Evolutionary conservation across 2,113 vertebrate species (phyloP), one percentile per base, ranked within the genome.

Genomic region (Poeciliopsis retropinna): DNA sequence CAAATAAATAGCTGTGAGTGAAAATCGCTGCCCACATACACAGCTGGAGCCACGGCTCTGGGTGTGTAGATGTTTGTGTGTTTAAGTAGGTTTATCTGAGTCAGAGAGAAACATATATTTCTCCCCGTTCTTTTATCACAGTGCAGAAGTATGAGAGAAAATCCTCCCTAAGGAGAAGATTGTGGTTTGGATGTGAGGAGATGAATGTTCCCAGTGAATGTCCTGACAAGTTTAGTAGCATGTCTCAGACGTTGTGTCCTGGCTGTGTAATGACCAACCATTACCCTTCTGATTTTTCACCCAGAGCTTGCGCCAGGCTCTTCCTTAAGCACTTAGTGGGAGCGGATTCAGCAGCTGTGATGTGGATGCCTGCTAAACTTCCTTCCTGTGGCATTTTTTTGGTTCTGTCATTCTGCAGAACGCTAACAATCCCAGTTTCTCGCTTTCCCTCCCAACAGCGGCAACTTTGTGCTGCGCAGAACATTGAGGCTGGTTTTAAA

Each of bases 1-100:
- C 12, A 60, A 69, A 76, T 90, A 37, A 86, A 89, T 92, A 85
- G 91, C 88, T 89, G 34, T 89, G 72, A 89, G 68, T 29, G 81
- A 76, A 66, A 80, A 64, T 70, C 51, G 64, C 63, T 71, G 71
- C 51, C 57, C 6, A n/a, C 27, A 78, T 66, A 84, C 77, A 75
- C 77, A 86, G 86, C 87, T 76, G 67, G 25, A 62, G 64, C 69
- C 62, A 39, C 44, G 3, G 3, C 4, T 67, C 2, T 15, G 28
- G 44, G 32, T 60, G 13, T 30, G 32, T 31, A 30, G 0, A 12
- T 31, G 34, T 4, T 44, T 68, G 1, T 64, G 25, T 5, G 19
- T 64, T 15, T 5, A 14, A 39, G 31, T 60, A 19, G 28, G 41
- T 13, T 29, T 71, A 37, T 78, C 3, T 80, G 27, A 61, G 8